Conservation (phyloP, 2,888 invertebrate genomes). For the Tinea semifulvella region DNA sequence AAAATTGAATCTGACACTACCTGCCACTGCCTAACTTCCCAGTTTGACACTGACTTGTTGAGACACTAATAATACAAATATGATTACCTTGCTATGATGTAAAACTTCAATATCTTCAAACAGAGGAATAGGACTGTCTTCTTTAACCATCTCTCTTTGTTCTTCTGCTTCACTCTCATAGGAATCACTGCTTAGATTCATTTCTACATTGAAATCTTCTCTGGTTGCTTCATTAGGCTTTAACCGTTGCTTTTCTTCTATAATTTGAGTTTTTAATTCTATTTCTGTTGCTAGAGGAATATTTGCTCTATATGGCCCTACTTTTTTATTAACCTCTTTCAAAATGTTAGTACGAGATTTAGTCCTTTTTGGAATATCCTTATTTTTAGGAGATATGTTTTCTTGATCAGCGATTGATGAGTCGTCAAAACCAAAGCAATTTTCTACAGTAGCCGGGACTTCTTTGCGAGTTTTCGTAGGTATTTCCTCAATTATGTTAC, state of each 20-base stretch:
- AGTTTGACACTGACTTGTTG: no score
- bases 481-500: constrained; percentile 19
- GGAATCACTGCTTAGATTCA: constrained; percentile 12
- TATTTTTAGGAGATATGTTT: constrained; percentile 40
- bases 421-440: constrained; percentile 60
- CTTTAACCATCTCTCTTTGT: constrained; percentile 20
- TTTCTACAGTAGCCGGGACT: constrained; percentile 20
- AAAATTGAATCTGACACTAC: no score
- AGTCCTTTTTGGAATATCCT: constrained; percentile 27
- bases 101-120: constrained; percentile 56
- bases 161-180: constrained; percentile 19
- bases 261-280: not conserved
- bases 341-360: constrained; percentile 26
- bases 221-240: not conserved
- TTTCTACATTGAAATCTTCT: constrained; percentile 25
- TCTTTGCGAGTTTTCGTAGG: constrained; percentile 25
- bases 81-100: constrained; percentile 51
- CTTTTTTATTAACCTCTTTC: constrained; percentile 9
- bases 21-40: no score
- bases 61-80: no score
- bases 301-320: constrained; percentile 34
- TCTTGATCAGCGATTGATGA: constrained; percentile 42
- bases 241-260: not conserved
- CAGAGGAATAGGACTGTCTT: constrained; percentile 43
- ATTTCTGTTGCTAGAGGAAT: constrained; percentile 24